Percentiles rank a stretch among this genome's conserved stretches.
Conservation (phyloP, 2,797 vertebrate genomes). For the Siniperca undulata region DNA sequence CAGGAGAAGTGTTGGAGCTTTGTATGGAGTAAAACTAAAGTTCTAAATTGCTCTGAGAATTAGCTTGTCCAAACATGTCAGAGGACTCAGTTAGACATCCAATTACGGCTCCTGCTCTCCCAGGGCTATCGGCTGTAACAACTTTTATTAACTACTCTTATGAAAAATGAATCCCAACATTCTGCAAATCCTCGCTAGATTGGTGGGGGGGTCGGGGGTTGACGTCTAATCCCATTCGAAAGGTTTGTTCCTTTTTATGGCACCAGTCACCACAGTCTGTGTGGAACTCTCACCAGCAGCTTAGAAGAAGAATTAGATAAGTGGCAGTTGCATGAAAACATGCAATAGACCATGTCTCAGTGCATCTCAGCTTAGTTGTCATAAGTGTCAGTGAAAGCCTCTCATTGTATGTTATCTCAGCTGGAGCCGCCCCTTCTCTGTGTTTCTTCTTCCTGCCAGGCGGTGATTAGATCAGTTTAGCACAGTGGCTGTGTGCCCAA, state of each 20-base stretch:
- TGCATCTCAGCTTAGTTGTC: constrained; percentile 49
- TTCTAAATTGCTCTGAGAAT: constrained; percentile 82
- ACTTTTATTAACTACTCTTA: constrained; percentile 82
- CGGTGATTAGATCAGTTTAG: constrained; percentile 68
- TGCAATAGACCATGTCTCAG: constrained; percentile 30
- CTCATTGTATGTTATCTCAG: constrained; percentile 48
- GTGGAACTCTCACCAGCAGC: constrained; percentile 43
- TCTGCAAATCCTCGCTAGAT: constrained; percentile 65
- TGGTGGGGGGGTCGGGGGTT: constrained; percentile 55
- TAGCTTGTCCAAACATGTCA: constrained; percentile 86
- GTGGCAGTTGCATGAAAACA: constrained; percentile 66
- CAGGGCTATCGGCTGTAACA: constrained; percentile 74
- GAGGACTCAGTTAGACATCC: constrained; percentile 83
- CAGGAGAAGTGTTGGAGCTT: constrained; percentile 48
- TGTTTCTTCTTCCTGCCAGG: constrained; percentile 55
- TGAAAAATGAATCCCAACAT: constrained; percentile 79
- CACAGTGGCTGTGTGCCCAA: constrained; percentile 61
- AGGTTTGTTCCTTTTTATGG: constrained; percentile 56
- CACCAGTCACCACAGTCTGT: constrained; percentile 34
- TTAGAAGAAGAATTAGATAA: constrained; percentile 63
- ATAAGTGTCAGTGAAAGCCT: constrained; percentile 60
- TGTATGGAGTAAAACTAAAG: constrained; percentile 78
- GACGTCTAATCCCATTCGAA: constrained; percentile 66
- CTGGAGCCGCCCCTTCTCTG: constrained; percentile 35
- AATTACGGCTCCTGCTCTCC: constrained; percentile 82